Conservation (phyloP, 2,888 invertebrate species). For the Corythucha ciliata region DNA sequence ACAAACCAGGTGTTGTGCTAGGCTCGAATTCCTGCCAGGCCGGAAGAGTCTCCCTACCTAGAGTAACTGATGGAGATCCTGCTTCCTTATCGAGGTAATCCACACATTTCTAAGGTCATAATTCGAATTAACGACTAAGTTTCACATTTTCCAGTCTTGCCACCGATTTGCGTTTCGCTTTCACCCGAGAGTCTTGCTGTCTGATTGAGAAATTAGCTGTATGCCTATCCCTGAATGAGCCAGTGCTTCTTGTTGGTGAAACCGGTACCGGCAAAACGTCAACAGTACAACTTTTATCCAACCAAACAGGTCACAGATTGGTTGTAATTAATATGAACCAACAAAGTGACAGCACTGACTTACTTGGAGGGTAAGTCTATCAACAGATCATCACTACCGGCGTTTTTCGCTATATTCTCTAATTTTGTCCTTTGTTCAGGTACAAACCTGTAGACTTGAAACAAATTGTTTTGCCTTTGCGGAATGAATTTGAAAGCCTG, state of each 20-base stretch:
- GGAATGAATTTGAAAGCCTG: slow-evolving; percentile 69
- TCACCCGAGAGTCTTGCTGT: slow-evolving; percentile 69
- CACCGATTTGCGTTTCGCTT: slow-evolving; percentile 55
- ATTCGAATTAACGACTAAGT: not conserved
- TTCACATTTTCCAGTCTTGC: slow-evolving; percentile 18
- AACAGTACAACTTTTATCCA: slow-evolving; percentile 81
- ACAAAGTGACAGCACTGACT: slow-evolving; percentile 92
- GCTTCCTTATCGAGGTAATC: not conserved
- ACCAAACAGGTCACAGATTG: slow-evolving; percentile 71
- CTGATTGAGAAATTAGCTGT: slow-evolving; percentile 81
- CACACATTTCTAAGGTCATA: not conserved
- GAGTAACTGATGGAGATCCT: not conserved
- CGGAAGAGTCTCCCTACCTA: slow-evolving; percentile 51
- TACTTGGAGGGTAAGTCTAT: slow-evolving; percentile 73
- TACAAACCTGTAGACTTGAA: slow-evolving; percentile 90
- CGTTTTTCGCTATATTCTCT: not conserved
- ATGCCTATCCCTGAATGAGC: slow-evolving; percentile 72
- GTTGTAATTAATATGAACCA: slow-evolving; percentile 98
- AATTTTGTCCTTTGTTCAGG: slow-evolving; percentile 38
- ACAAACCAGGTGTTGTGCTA: slow-evolving; percentile 66
- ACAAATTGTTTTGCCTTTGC: slow-evolving; percentile 69
- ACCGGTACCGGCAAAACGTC: slow-evolving; percentile 98
- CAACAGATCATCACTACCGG: not conserved
- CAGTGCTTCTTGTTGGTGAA: slow-evolving; percentile 91
- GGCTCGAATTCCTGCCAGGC: slow-evolving; percentile 50